Evolutionary conservation across 2,113 vertebrate species (phyloP).

Genomic region (Apeltes quadracus): DNA sequence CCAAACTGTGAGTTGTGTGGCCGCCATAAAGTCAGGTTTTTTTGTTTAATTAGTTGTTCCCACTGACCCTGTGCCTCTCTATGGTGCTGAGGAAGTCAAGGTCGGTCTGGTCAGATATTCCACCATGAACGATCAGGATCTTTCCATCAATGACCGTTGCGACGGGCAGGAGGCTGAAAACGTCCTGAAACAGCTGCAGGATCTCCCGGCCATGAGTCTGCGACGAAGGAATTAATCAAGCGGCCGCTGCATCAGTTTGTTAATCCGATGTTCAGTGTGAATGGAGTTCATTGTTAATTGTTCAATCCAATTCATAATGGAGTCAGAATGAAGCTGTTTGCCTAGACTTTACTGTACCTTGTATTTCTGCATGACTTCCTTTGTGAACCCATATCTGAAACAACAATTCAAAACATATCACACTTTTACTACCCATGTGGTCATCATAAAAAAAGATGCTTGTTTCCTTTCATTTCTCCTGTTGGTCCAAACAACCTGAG

Average conservation of each 20-base stretch:
- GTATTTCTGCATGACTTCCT: constrained; percentile 93
- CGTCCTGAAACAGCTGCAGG: constrained; percentile 86
- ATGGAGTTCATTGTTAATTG: background rate
- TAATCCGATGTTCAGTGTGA: background rate
- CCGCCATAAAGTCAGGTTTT: background rate
- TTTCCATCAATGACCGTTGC: constrained; percentile 92
- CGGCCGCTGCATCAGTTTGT: background rate
- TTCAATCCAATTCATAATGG: background rate
- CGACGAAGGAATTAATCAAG: background rate
- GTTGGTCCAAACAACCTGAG: constrained; percentile 80
- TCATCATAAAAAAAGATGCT: background rate
- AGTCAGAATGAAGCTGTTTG: background rate
- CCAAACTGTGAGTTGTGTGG: no score
- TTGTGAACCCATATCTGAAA: constrained; percentile 96
- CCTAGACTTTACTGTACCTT: constrained; percentile 81
- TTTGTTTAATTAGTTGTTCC: background rate
- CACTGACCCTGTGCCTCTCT: constrained; percentile 89
- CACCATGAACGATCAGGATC: constrained; percentile 92
- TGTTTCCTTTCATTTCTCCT: background rate
- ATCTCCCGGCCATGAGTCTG: constrained; percentile 88
- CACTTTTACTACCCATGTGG: background rate
- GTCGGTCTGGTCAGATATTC: constrained; percentile 93
- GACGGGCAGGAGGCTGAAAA: constrained; percentile 92
- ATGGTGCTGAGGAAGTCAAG: constrained; percentile 85
- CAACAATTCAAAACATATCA: constrained; percentile 3